Evolutionary conservation across 2,113 vertebrate genomes (phyloP).

Genomic region (Indicator maculatus): DNA sequence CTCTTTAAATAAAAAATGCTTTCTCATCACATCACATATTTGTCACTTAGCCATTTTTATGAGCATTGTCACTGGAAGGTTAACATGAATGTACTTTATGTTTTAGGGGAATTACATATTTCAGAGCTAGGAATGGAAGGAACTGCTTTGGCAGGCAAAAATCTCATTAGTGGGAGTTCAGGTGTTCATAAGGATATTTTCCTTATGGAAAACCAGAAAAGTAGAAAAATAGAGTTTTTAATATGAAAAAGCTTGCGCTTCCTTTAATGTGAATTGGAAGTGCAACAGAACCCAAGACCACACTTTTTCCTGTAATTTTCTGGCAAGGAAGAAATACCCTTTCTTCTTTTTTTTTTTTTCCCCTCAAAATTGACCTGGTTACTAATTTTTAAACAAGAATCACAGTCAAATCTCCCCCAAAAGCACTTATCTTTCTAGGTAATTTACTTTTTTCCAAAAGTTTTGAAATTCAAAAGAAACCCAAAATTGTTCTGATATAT

Average conservation of each 20-base stretch:
- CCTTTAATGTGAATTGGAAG: slow-evolving; percentile 3
- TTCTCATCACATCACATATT: neutral
- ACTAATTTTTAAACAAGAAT: neutral
- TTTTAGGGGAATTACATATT: neutral
- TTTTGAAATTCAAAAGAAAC: neutral
- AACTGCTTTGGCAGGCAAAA: neutral
- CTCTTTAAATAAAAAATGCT: neutral
- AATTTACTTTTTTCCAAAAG: neutral
- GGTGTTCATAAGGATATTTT: neutral
- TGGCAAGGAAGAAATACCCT: neutral
- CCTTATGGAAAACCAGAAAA: neutral
- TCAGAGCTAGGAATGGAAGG: neutral
- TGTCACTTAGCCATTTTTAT: neutral
- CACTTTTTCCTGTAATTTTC: neutral
- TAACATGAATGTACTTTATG: neutral
- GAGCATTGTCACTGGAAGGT: neutral
- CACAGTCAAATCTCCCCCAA: neutral
- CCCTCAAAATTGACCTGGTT: neutral
- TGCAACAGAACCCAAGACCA: neutral
- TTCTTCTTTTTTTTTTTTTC: too few relatives aligned
- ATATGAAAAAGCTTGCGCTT: neutral
- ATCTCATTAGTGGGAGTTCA: neutral
- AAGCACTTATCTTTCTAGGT: neutral
- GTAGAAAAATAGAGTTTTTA: slow-evolving; percentile 1
- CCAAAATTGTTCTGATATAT: neutral